These are phyloP conservation scores for Anguilla japonica DNA, from an alignment of 2,113 vertebrate species.

Conservation along the genomic window DNA sequence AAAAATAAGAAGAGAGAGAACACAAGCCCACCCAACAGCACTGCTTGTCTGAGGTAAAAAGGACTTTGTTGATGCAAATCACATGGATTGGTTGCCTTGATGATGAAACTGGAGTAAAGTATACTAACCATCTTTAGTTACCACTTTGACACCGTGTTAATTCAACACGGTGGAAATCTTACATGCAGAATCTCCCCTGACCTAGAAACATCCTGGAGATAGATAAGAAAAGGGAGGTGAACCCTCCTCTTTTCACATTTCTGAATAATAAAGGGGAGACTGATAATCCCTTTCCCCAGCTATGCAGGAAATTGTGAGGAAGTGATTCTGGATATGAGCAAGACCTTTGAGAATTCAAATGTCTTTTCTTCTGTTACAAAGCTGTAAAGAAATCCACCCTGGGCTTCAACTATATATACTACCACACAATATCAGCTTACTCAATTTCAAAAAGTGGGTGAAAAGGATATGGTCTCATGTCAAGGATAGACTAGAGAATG, in stretches of 20 bases:
- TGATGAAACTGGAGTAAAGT: constrained; percentile 29
- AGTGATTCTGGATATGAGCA: constrained; percentile 36
- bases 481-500: neutral
- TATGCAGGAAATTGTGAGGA: constrained; percentile 19
- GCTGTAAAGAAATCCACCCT: neutral
- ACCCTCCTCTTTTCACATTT: constrained; percentile 54
- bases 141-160: constrained; percentile 36
- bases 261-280: constrained; percentile 38
- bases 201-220: constrained; percentile 62
- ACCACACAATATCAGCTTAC: neutral
- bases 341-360: constrained; percentile 12
- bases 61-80: neutral
- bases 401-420: neutral
- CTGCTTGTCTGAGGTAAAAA: neutral
- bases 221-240: neutral
- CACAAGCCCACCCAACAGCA: neutral
- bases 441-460: neutral
- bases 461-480: neutral
- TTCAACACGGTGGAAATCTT: constrained; percentile 44
- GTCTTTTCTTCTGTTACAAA: constrained; percentile 30
- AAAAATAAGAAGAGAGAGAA: too few relatives aligned
- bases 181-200: constrained; percentile 55
- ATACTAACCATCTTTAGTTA: constrained; percentile 33
- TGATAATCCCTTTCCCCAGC: constrained; percentile 18
- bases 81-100: constrained; percentile 10